Conservation (phyloP, 2,797 vertebrate genomes). For the Sebastes matsubarae region DNA sequence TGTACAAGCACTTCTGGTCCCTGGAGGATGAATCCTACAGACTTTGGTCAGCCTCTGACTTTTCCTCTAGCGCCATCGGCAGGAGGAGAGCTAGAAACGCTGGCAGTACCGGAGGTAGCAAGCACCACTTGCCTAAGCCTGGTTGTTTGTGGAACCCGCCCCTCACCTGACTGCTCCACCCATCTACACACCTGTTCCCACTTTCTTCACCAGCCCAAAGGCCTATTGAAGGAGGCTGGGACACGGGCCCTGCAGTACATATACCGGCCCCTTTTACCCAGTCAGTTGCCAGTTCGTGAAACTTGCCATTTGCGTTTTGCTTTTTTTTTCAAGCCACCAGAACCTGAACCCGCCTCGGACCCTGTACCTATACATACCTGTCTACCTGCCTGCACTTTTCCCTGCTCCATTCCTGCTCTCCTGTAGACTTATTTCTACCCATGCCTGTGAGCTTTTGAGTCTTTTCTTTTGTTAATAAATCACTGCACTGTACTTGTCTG, state of each 20-base stretch:
- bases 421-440: neutral
- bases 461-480: neutral
- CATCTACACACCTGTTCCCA: neutral
- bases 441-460: neutral
- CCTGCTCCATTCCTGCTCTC: neutral
- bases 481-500: neutral
- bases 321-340: neutral
- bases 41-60: neutral
- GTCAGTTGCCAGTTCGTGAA: neutral
- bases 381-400: neutral
- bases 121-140: neutral
- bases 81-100: too few relatives aligned
- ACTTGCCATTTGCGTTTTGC: neutral
- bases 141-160: neutral
- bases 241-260: neutral
- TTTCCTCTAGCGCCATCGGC: neutral
- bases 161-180: neutral
- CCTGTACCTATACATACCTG: neutral
- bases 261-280: neutral
- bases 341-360: neutral
- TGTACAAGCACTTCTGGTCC: neutral
- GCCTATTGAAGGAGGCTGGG: too few relatives aligned
- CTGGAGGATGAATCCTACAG: neutral
- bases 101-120: too few relatives aligned
- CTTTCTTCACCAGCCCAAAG: too few relatives aligned